phyloP scores from a whole-genome alignment of 2,113 vertebrate species.

The Serilophus lunatus region DNA sequence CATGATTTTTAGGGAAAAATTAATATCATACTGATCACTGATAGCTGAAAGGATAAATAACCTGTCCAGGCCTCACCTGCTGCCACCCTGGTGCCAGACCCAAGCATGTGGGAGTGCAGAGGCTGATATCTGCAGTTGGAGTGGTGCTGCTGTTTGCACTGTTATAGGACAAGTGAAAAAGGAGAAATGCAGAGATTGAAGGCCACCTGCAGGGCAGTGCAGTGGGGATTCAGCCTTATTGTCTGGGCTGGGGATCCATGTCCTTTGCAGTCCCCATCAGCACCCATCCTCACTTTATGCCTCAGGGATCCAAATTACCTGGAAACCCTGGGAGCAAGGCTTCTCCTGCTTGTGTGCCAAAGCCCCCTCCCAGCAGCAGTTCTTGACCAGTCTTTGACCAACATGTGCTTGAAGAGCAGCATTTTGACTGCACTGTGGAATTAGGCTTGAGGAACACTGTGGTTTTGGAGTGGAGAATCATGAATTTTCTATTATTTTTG shows the following conservation, averaged over 20 bases:
- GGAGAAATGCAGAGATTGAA: neutral
- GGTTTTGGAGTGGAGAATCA: conserved; percentile 1
- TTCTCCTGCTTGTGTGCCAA: neutral
- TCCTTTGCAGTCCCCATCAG: neutral
- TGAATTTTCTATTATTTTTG: conserved; percentile 2
- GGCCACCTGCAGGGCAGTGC: neutral
- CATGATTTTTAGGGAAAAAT: neutral
- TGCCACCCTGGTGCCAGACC: neutral
- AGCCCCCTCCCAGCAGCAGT: neutral
- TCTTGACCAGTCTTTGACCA: neutral
- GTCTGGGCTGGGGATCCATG: neutral
- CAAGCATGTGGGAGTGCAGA: neutral
- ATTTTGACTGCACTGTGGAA: neutral
- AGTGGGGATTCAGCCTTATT: neutral
- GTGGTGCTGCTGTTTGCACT: neutral
- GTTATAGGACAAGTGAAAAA: neutral
- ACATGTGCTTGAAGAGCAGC: neutral
- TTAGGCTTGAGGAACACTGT: neutral
- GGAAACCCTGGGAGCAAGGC: neutral
- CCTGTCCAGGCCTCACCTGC: neutral
- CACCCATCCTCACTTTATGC: neutral
- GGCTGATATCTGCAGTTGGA: neutral
- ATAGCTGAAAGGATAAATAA: neutral
- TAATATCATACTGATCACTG: neutral
- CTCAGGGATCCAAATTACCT: neutral